phyloP scores from a whole-genome alignment of 2,797 vertebrate genomes.

The Lagodon rhomboides region DNA sequence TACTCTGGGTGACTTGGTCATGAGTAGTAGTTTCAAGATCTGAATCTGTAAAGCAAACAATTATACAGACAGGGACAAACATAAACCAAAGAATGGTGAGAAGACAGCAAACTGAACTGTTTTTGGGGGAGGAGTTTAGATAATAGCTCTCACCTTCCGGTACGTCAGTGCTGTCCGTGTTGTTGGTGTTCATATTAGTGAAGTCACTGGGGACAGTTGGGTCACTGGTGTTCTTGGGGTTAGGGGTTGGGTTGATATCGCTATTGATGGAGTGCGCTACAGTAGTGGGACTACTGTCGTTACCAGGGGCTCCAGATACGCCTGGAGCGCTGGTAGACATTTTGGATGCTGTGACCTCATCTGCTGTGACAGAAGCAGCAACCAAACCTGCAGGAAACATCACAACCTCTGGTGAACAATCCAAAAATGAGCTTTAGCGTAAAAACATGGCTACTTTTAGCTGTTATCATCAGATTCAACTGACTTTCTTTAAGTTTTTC shows the following conservation, averaged over 20 bases:
- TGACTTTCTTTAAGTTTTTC: background rate
- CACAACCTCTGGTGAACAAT: background rate
- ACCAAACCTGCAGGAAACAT: constrained; percentile 50
- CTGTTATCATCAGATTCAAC: background rate
- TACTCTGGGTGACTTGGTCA: fast-evolving
- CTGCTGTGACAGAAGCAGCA: constrained; percentile 1
- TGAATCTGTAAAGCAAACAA: constrained; percentile 16
- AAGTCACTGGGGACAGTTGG: fast-evolving
- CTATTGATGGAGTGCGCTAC: fast-evolving
- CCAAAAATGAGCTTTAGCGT: background rate
- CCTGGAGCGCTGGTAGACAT: too few relatives aligned
- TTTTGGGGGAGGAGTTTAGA: background rate
- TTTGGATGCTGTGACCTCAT: fast-evolving
- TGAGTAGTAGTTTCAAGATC: fast-evolving
- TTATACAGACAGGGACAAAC: background rate
- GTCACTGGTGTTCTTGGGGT: fast-evolving
- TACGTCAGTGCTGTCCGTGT: fast-evolving
- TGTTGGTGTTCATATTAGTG: fast-evolving
- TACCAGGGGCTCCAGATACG: fast-evolving
- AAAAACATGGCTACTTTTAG: background rate
- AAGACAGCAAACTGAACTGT: background rate
- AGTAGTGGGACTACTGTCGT: fast-evolving
- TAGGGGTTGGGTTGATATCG: too few relatives aligned
- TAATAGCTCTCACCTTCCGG: constrained; percentile 8
- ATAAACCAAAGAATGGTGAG: background rate